These are phyloP conservation scores for Conus ventricosus DNA, from an alignment of 1,140 invertebrate genomes.

Conservation along the genomic window DNA sequence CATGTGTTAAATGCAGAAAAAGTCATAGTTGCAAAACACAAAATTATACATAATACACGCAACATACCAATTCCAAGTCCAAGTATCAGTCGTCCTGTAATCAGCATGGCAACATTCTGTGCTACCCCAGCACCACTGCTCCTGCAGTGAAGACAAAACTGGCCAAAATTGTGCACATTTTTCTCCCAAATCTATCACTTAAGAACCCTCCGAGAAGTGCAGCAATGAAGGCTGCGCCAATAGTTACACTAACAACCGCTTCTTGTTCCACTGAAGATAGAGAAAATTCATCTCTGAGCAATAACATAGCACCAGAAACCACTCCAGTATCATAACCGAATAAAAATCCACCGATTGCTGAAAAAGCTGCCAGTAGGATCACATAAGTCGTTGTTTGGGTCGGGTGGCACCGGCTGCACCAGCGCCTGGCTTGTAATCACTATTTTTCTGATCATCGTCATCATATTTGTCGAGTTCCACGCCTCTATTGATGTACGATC, in stretches of 20 bases:
- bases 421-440: background rate
- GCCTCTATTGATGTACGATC: constrained; percentile 12
- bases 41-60: no score
- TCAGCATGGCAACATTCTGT: constrained; percentile 73
- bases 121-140: constrained; percentile 77
- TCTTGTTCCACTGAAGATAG: constrained; percentile 75
- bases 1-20: background rate
- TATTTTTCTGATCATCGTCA: background rate
- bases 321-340: constrained; percentile 82
- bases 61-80: constrained; percentile 79
- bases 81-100: constrained; percentile 78
- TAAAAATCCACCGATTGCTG: constrained; percentile 80
- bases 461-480: background rate
- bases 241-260: constrained; percentile 76
- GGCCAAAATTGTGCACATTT: constrained; percentile 77
- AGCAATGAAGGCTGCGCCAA: constrained; percentile 56
- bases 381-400: constrained; percentile 62
- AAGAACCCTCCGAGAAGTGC: constrained; percentile 73
- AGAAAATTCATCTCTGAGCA: constrained; percentile 74
- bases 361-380: constrained; percentile 76
- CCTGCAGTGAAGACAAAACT: constrained; percentile 79
- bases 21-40: no score
- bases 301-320: constrained; percentile 80
- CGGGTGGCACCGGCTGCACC: no score
- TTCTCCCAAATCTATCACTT: constrained; percentile 77